A percentile compares a stretch with the other conserved stretches of the same genome.
Conservation (phyloP, 2,113 vertebrate species). For the Tyto alba region DNA sequence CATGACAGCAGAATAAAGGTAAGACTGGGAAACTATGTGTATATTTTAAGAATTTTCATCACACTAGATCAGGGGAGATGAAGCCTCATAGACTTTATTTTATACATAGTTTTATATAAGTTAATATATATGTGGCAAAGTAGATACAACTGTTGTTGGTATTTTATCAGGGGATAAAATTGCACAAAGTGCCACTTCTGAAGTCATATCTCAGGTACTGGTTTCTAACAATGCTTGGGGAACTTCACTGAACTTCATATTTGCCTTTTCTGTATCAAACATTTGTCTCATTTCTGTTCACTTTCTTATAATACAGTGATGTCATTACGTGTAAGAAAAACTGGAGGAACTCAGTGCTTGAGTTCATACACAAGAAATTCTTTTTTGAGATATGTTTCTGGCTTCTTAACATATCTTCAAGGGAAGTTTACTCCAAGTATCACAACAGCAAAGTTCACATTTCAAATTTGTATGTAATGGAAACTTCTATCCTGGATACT, state of each 20-base stretch:
- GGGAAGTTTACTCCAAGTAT: background rate
- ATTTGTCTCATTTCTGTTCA: background rate
- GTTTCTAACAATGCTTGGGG: background rate
- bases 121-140: background rate
- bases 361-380: background rate
- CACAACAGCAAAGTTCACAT: background rate
- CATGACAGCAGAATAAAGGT: background rate
- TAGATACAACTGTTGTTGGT: background rate
- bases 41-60: background rate
- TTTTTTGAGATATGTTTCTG: background rate
- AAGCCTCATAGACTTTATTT: background rate
- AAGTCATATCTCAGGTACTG: background rate
- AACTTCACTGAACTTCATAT: background rate
- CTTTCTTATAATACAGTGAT: background rate
- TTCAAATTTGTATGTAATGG: background rate
- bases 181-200: background rate
- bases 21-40: background rate
- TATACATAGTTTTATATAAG: background rate
- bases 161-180: background rate
- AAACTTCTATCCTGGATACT: background rate
- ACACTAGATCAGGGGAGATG: background rate
- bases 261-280: background rate
- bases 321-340: background rate
- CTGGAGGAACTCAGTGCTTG: rapidly evolving
- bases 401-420: background rate